Evolutionary conservation across 2,797 vertebrate species (phyloP), one percentile per base, ranked within the genome.

Genomic region (Novumbra hubbsi): DNA sequence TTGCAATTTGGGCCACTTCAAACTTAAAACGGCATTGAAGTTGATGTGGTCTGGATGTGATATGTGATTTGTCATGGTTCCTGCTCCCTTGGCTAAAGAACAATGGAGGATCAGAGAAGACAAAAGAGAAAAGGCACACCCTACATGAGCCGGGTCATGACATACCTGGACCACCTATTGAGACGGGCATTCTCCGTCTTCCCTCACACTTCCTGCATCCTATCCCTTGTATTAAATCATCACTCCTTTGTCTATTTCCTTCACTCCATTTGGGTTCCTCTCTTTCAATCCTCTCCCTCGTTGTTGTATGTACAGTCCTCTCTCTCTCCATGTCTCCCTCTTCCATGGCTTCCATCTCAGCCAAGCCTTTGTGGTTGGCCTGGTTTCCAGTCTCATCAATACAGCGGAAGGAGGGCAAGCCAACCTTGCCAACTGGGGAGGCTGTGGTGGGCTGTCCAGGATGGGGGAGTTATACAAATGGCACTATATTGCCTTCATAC

Each of bases 341-440:
- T 30, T 41, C 57, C 57, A 21, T 28, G 14, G 15, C 27, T 30
- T 15, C 62, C 62, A 63, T 7, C 27, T 63, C 60, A 30, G 15
- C 30, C 27, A 63, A 27, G 12, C 27, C 27, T 17, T 15, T 64
- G 71, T 65, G 71, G 71, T 64, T 49, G 5, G 28, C 34, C 5
- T 71, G 55, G 55, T 63, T 62, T 45, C 27, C 21, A 45, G 34
- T 30, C 57, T 24, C 57, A 30, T 64, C 63, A 72, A 63, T 63
- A 73, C 62, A 73, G 62, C 16, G 30, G 41, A 48, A 41, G 49
- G 62, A 65, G 62, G 52, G 17, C 12, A 12, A 60, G 16, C 24
- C 30, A 30, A 30, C 4, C 41, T 12, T 11, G 41, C 41, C 41
- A 60, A 27, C 14, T n/a, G 55, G 55, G 55, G 41, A 45, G 41